Evolutionary conservation across 2,888 invertebrate genomes (phyloP).

Genomic region (Acronicta aceris): DNA sequence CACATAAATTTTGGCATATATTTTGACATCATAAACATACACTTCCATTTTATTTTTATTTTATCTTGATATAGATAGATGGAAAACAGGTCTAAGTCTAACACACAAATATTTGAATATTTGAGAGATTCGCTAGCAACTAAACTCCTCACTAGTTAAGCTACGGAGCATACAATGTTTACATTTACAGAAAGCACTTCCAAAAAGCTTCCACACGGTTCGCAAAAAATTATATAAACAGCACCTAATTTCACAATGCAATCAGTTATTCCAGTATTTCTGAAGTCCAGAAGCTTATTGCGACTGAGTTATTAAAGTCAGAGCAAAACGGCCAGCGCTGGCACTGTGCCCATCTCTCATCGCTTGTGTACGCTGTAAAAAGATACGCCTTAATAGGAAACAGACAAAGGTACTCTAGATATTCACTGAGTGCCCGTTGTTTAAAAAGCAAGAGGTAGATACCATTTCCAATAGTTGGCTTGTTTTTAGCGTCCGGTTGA

Average conservation of each 20-base stretch:
- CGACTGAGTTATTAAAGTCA: conserved; percentile 48
- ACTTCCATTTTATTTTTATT: too few species aligned
- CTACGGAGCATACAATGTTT: too few species aligned
- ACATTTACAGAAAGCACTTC: too few species aligned
- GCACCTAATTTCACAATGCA: conserved; percentile 29
- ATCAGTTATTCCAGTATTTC: conserved; percentile 42
- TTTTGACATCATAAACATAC: too few species aligned
- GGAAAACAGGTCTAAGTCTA: too few species aligned
- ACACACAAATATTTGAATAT: too few species aligned
- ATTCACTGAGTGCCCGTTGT: conserved; percentile 18
- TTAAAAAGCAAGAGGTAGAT: conserved; percentile 20
- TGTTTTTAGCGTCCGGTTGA: background rate
- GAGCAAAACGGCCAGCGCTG: conserved; percentile 37
- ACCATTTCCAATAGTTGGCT: background rate
- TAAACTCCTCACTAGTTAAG: too few species aligned
- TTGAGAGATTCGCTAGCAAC: too few species aligned
- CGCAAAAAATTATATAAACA: background rate
- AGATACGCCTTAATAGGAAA: conserved; percentile 38
- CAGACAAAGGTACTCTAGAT: conserved; percentile 25
- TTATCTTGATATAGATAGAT: too few species aligned
- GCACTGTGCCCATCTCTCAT: conserved; percentile 46
- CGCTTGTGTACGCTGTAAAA: conserved; percentile 33
- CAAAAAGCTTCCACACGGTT: too few species aligned
- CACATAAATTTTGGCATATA: too few species aligned
- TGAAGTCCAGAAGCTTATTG: conserved; percentile 39